Conservation (phyloP, 2,113 vertebrate species). For the Athene cunicularia region DNA sequence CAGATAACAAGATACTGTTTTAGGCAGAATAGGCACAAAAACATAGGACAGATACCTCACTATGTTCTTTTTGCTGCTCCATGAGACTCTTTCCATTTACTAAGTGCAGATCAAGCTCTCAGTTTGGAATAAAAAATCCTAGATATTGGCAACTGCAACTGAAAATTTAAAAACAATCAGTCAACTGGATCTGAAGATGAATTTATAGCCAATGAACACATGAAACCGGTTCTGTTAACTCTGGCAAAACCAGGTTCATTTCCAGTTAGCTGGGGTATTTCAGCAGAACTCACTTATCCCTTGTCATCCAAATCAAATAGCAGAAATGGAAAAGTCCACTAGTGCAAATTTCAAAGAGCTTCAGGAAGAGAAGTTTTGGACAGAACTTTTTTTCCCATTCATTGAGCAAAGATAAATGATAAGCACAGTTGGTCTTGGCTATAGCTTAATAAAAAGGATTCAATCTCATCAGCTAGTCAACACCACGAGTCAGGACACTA, state of each 20-base stretch:
- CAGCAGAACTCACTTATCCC: neutral
- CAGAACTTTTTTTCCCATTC: neutral
- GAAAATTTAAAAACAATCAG: neutral
- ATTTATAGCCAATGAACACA: neutral
- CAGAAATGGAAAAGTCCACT: neutral
- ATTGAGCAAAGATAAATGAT: neutral
- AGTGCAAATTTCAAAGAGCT: neutral
- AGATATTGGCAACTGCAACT: neutral
- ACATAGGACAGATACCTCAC: neutral
- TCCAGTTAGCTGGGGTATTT: neutral
- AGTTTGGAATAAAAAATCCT: neutral
- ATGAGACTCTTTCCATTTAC: neutral
- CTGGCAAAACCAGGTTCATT: neutral
- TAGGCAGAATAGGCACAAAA: neutral
- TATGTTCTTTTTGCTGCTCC: neutral
- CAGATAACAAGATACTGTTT: neutral
- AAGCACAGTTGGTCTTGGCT: neutral
- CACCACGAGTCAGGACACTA: neutral
- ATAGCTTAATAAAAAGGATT: neutral
- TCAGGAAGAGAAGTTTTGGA: neutral
- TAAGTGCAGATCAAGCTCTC: neutral
- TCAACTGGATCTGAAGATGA: neutral
- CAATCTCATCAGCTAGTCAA: neutral
- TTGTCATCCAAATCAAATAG: neutral
- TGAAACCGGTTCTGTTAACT: neutral